A percentile compares a stretch with the other conserved stretches of the same genome.
Conservation (phyloP, 2,113 vertebrate species). For the Istiophorus platypterus region DNA sequence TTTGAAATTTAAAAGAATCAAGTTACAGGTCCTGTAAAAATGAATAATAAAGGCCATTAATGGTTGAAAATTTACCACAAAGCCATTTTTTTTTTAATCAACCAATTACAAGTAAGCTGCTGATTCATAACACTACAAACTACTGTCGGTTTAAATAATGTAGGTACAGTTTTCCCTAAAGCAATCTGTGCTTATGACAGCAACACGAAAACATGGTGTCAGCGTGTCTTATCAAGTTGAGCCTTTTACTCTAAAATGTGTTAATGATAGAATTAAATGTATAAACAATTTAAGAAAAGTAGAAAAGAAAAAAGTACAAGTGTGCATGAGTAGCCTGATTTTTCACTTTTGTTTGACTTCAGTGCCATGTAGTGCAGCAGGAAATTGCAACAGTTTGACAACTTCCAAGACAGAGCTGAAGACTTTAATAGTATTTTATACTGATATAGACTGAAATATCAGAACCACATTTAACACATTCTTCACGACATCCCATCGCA, state of each 20-base stretch:
- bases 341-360: not conserved
- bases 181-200: conserved; percentile 21
- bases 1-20: not conserved
- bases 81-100: conserved; percentile 18
- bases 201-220: conserved; percentile 19
- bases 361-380: not conserved
- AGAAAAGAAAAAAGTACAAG: conserved; percentile 7
- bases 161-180: conserved; percentile 26
- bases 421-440: not conserved
- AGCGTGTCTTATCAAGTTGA: conserved; percentile 24
- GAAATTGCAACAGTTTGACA: not conserved
- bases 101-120: conserved; percentile 21
- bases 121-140: conserved; percentile 52
- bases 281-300: conserved; percentile 7
- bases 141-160: conserved; percentile 39
- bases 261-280: not conserved
- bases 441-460: conserved; percentile 16
- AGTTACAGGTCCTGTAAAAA: not conserved
- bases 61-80: conserved; percentile 6
- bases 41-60: conserved; percentile 2
- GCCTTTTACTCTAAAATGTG: conserved; percentile 1
- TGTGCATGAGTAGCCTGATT: not conserved
- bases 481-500: not conserved
- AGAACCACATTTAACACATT: conserved; percentile 11
- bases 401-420: not conserved